Conservation (phyloP, 2,113 vertebrate species). For the Thinocorus orbignyianus region DNA sequence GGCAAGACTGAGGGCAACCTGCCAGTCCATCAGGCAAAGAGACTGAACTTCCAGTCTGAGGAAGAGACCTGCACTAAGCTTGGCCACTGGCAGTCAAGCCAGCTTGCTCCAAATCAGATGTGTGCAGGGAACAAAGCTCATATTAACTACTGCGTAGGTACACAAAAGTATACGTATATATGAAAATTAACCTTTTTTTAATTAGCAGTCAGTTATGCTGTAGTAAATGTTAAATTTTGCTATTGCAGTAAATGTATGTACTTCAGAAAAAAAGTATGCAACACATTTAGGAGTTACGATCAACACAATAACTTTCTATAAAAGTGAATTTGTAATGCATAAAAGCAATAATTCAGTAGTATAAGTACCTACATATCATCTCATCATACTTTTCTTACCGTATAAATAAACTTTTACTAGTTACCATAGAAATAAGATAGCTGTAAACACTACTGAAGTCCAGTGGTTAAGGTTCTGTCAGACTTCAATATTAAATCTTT, state of each 20-base stretch:
- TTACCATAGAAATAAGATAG: not conserved
- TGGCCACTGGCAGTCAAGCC: not conserved
- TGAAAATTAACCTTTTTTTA: not conserved
- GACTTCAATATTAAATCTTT: not conserved
- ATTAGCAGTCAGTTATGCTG: not conserved
- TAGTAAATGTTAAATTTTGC: not conserved
- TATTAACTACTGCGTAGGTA: not conserved
- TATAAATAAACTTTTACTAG: not conserved
- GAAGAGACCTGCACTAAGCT: not conserved
- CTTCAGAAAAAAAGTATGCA: not conserved
- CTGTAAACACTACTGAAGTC: not conserved
- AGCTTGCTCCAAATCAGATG: not conserved
- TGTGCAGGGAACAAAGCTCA: not conserved
- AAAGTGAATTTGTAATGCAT: not conserved
- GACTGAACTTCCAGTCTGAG: not conserved
- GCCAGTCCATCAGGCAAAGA: not conserved
- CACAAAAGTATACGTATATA: not conserved
- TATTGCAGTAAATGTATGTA: not conserved
- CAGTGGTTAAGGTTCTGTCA: not conserved
- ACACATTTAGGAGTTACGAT: not conserved
- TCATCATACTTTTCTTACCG: not conserved
- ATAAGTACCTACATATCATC: constrained; percentile 8
- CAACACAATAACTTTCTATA: not conserved
- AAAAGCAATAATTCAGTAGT: not conserved
- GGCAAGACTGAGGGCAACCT: not conserved